A percentile compares a stretch with the other conserved stretches of the same genome.
Evolutionary conservation across 37 sponge, comb jelly and placozoan species (phyloP).

Genomic region (Bolinopsis microptera): DNA sequence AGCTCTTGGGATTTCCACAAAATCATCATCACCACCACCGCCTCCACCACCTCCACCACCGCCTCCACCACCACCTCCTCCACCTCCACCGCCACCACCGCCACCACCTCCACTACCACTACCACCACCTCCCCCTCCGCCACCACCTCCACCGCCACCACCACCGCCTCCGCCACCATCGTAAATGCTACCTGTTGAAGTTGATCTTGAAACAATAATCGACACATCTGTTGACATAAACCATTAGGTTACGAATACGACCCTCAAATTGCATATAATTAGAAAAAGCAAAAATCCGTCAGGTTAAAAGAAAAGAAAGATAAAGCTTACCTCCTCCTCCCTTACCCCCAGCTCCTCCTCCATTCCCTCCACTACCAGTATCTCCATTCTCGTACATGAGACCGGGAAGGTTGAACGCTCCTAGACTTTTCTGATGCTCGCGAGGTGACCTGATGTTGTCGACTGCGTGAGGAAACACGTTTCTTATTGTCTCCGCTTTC

Average conservation of each 20-base stretch:
- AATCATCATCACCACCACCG: conserved; percentile 11
- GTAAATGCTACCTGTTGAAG: background rate
- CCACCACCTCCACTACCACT: background rate
- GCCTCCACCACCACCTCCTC: background rate
- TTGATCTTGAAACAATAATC: too few relatives aligned
- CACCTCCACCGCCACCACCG: conserved; percentile 11
- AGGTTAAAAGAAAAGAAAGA: too few relatives aligned
- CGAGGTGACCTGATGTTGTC: background rate
- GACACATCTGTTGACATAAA: too few relatives aligned
- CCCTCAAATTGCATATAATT: too few relatives aligned
- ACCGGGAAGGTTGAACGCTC: conserved; percentile 41
- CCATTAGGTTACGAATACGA: too few relatives aligned
- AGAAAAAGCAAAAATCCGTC: too few relatives aligned
- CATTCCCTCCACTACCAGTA: background rate
- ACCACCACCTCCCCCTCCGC: background rate
- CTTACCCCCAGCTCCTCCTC: background rate
- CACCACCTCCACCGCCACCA: background rate
- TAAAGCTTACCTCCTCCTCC: background rate
- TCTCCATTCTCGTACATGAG: conserved; percentile 37
- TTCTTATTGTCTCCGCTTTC: conserved; percentile 49
- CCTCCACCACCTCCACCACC: conserved; percentile 3
- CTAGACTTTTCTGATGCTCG: background rate
- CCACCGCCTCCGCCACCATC: background rate
- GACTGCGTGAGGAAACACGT: background rate
- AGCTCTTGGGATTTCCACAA: background rate